phyloP scores from a whole-genome alignment of 2,113 vertebrate species.

The Ardeotis arabs region DNA sequence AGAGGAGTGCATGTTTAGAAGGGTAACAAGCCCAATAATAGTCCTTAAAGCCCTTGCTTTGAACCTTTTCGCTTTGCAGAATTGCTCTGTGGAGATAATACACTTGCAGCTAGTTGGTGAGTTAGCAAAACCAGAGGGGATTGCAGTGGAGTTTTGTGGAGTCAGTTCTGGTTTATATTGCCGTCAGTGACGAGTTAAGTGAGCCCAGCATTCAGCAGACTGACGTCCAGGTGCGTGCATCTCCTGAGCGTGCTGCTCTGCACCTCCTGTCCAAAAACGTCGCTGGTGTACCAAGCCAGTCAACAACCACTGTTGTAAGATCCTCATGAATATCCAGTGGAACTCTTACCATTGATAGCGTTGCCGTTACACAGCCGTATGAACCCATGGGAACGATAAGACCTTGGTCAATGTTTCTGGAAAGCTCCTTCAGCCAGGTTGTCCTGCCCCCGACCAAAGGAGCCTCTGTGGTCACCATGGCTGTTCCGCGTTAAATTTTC shows the following conservation, averaged over 20 bases:
- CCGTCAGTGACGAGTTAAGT: background rate
- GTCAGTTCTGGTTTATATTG: conserved; percentile 20
- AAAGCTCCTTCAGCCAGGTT: background rate
- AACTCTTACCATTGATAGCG: background rate
- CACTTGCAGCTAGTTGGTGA: background rate
- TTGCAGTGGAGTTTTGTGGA: background rate
- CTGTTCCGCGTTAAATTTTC: background rate
- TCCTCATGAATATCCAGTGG: background rate
- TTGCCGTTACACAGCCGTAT: background rate
- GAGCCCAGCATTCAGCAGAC: conserved; percentile 23
- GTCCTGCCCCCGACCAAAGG: background rate
- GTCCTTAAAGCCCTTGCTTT: background rate
- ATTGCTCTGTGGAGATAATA: background rate
- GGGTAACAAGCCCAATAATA: background rate
- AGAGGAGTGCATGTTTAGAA: background rate
- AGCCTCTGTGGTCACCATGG: background rate
- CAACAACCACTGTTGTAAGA: background rate
- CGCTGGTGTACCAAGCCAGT: background rate
- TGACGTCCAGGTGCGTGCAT: background rate
- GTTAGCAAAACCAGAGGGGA: background rate
- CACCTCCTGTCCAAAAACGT: background rate
- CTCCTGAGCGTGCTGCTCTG: background rate
- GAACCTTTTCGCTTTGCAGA: background rate
- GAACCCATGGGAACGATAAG: background rate
- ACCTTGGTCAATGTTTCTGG: background rate